Conservation (phyloP, 2,113 vertebrate species). For the Recurvirostra avosetta region DNA sequence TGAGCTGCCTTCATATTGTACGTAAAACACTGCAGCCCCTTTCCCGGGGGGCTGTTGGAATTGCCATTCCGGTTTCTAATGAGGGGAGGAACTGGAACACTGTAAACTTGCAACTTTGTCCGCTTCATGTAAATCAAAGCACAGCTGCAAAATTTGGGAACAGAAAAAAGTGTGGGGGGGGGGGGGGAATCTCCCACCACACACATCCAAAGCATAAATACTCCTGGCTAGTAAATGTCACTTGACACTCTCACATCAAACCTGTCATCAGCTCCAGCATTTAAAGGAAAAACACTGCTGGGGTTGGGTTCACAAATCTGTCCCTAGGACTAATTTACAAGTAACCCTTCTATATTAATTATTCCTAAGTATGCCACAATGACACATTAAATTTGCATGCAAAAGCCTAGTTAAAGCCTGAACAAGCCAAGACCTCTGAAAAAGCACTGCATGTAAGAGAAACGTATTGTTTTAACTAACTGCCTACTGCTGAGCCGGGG, state of each 20-base stretch:
- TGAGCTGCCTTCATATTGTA: background rate
- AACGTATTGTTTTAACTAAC: slow-evolving; percentile 35
- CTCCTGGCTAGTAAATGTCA: slow-evolving; percentile 38
- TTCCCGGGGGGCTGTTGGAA: background rate
- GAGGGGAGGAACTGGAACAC: background rate
- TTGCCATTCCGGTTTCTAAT: background rate
- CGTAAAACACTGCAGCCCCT: background rate
- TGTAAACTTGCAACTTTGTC: background rate
- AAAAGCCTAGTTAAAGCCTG: slow-evolving; percentile 11
- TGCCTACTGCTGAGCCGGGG: slow-evolving; percentile 28
- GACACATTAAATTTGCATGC: slow-evolving; percentile 51
- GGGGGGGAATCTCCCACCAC: background rate
- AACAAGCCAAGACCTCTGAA: slow-evolving; percentile 10
- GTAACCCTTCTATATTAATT: slow-evolving; percentile 15
- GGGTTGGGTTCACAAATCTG: background rate
- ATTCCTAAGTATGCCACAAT: slow-evolving; percentile 1
- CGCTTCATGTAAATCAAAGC: background rate
- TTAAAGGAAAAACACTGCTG: slow-evolving; percentile 13
- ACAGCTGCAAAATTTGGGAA: slow-evolving; percentile 45
- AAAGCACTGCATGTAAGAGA: background rate
- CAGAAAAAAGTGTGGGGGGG: background rate
- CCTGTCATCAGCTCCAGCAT: background rate
- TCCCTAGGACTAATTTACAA: background rate
- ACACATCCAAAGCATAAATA: slow-evolving; percentile 48
- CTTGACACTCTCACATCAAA: slow-evolving; percentile 54